Evolutionary conservation across 1,140 invertebrate genomes (phyloP), one percentile per base, ranked within the genome.

Genomic region (Elysia chlorotica): DNA sequence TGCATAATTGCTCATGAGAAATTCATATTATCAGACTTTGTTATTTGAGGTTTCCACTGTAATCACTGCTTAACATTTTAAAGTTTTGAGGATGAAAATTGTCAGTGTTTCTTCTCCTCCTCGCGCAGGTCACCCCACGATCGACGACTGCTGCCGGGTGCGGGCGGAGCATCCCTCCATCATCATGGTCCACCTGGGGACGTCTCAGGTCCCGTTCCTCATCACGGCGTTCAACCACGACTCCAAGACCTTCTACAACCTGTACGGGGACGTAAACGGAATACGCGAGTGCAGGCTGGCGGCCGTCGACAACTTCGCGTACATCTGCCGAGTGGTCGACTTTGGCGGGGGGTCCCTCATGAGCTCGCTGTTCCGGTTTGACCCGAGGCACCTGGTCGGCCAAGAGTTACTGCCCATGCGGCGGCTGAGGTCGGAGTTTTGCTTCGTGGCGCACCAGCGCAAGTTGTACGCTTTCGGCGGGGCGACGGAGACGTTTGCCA

Each of bases 401-500:
- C 83, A 85, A 35, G 83, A 85, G 63, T 69, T 87, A 28, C 78
- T 76, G 28, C 85, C 85, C 38, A 85, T 86, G 82, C 69, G 81
- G 62, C 70, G 80, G 57, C 73, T 85, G 6, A 62, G 86, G n/a
- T 65, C 85, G 33, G 86, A 87, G 36, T 85, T 85, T 67, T 81
- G 84, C 0, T 71, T 85, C 31, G 80, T 83, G 33, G 92, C 93
- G 14, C 91, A 95, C 85, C 92, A 94, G 73, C 93, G 93, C 41
- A 91, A 90, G 80, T 87, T 98, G 62, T 97, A 95, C 83, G 95
- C 95, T 0, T 93, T 98, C 82, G 96, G 96, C 36, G 96, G 96
- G 14, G 96, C 95, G 93, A 93, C 96, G 23, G 95, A 95, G 2
- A 93, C 94, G 78, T 95, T 96, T 86, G 94, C 92, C 68, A 95